Evolutionary conservation across 2,113 vertebrate genomes (phyloP), one percentile per base, ranked within the genome.

Genomic region (Rhinolophus sinicus): DNA sequence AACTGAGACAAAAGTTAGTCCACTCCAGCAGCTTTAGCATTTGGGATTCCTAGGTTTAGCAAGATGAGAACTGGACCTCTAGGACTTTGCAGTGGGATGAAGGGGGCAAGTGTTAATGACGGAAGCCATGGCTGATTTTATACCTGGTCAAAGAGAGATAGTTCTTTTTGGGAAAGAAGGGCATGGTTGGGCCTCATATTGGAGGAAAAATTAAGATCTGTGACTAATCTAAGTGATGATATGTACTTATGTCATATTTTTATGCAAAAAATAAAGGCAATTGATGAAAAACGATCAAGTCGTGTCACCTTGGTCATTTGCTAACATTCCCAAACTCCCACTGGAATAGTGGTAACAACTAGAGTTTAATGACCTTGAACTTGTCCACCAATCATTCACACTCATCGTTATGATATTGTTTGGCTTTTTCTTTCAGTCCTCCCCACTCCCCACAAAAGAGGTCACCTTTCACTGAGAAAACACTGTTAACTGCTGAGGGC

Each of bases 181-280:
- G 13, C 14, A 35, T 16, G 38, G 22, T 52, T 50, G 44, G 28
- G 7, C 15, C n/a, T 70, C 33, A 44, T 24, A 22, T n/a, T 85
- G 10, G 35, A 82, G 60, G 64, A 44, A 86, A 94, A 86, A 58
- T 22, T 30, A 24, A 77, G 8, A 64, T 91, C 21, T 80, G 38
- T 75, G 84, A 3, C 50, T 89, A 91, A 83, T 95, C 78, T 90
- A 64, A 88, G 40, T 60, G 19, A 33, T 47, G 22, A 58, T 62
- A 76, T 21, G 33, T 65, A 10, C 47, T 92, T 92, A 19, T 2
- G 33, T 67, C 62, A 56, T 40, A 77, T 56, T 78, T 88, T 80
- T 47, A 60, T n/a, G 54, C 38, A 65, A 95, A 44, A 96, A 87
- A n/a, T 80, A 54, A 76, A 95, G 21, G n/a, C 18, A 65, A 54